These are phyloP conservation scores for Atherinosoma microstoma DNA, from an alignment of 2,797 vertebrate species.

Conservation along the genomic window DNA sequence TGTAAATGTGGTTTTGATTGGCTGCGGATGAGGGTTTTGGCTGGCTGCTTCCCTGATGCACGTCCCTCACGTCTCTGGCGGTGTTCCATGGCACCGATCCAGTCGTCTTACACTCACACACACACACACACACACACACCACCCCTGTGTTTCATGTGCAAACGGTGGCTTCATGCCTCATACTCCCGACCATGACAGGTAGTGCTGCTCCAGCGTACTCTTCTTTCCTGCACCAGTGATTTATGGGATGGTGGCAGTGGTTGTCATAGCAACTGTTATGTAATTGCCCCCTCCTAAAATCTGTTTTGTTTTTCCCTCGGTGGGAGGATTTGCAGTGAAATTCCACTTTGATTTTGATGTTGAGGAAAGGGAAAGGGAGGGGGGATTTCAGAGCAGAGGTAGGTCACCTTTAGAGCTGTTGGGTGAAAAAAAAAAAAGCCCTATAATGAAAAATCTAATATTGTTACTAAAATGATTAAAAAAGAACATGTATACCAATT, in stretches of 20 bases:
- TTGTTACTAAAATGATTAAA: neutral
- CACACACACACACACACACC: conserved; percentile 2
- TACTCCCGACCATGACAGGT: conserved; percentile 55
- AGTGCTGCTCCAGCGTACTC: conserved; percentile 56
- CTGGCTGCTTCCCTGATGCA: conserved; percentile 36
- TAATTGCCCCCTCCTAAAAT: conserved; percentile 43
- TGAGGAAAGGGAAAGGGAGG: neutral
- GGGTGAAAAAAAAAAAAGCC: too few species aligned
- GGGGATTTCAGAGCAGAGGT: conserved; percentile 11
- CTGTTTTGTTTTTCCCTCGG: conserved; percentile 45
- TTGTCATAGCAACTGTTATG: conserved; percentile 63
- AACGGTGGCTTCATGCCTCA: conserved; percentile 25
- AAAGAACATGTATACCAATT: neutral
- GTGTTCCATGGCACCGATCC: conserved; percentile 41
- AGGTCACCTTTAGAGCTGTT: conserved; percentile 16
- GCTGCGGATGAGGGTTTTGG: conserved; percentile 24
- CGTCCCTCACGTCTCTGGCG: conserved; percentile 11
- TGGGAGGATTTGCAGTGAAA: conserved; percentile 62
- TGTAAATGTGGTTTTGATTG: conserved; percentile 36
- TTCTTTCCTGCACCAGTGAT: conserved; percentile 52
- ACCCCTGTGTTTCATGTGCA: conserved; percentile 27
- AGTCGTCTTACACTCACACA: conserved; percentile 12
- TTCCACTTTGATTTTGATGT: conserved; percentile 56
- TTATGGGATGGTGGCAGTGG: conserved; percentile 62
- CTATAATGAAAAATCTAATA: neutral